phyloP scores from a whole-genome alignment of 2,797 vertebrate species.

The Spheniscus humboldti region DNA sequence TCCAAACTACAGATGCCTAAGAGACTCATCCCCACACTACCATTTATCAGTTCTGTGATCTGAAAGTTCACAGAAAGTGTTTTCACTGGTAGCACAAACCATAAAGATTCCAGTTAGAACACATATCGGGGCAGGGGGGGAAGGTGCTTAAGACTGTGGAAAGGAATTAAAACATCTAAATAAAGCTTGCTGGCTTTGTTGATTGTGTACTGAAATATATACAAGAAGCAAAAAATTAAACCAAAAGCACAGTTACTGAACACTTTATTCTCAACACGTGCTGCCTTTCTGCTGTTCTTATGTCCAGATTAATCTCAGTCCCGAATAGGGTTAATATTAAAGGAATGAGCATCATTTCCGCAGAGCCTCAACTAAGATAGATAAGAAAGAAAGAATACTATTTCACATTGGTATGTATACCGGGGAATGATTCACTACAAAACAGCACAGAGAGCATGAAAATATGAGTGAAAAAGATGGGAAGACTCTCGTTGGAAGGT shows the following conservation, averaged over 20 bases:
- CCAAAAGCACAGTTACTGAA: background rate
- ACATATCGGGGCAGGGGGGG: background rate
- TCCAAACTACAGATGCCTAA: background rate
- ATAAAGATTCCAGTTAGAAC: background rate
- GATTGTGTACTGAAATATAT: background rate
- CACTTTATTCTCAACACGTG: background rate
- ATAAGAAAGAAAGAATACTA: background rate
- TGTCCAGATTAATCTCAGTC: background rate
- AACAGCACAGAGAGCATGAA: background rate
- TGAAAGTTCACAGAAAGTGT: background rate
- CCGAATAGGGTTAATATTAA: background rate
- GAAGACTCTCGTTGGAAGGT: background rate
- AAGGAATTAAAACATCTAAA: background rate
- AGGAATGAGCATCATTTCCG: background rate
- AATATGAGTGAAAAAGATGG: background rate
- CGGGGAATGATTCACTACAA: background rate
- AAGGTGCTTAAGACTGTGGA: background rate
- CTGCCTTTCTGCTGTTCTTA: background rate
- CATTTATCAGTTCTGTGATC: background rate
- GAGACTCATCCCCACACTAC: background rate
- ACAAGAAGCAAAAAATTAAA: background rate
- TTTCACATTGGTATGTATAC: background rate
- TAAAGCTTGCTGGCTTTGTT: background rate
- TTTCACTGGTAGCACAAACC: background rate
- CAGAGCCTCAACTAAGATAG: background rate